phyloP scores from a whole-genome alignment of 2,797 vertebrate genomes.

The Linurgus olivaceus region DNA sequence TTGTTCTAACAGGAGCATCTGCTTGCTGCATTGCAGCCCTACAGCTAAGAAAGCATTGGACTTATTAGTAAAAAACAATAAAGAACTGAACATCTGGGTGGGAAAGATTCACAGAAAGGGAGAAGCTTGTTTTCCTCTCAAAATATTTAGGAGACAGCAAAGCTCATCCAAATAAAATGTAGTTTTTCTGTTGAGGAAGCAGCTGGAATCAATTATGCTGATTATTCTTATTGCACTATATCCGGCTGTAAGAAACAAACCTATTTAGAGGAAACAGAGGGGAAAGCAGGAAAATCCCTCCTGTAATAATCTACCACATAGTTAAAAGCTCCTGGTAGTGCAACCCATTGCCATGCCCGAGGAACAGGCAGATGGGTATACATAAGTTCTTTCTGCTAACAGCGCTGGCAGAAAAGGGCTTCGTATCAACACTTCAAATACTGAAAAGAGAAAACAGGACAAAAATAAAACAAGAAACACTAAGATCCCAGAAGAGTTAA shows the following conservation, averaged over 20 bases:
- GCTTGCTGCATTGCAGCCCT: not conserved
- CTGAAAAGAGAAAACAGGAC: conserved; percentile 63
- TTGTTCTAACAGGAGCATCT: conserved; percentile 23
- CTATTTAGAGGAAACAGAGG: not conserved
- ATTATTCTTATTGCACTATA: not conserved
- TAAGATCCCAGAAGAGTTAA: conserved; percentile 62
- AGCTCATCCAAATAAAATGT: conserved; percentile 7
- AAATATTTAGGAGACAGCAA: not conserved
- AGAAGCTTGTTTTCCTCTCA: not conserved
- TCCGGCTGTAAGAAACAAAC: conserved; percentile 5
- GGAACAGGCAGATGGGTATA: conserved; percentile 54
- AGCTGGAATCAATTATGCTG: conserved; percentile 14
- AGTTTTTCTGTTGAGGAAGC: conserved; percentile 9
- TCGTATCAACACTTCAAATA: conserved; percentile 61
- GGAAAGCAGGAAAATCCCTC: conserved; percentile 16
- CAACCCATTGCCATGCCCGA: not conserved
- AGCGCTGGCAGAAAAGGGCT: conserved; percentile 53
- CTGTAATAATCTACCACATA: not conserved
- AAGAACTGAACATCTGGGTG: not conserved
- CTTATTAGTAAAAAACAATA: conserved; percentile 43
- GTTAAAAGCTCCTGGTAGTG: not conserved
- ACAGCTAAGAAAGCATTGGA: not conserved
- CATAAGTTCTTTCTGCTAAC: conserved; percentile 47
- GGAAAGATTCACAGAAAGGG: not conserved
- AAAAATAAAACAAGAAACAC: conserved; percentile 66